phyloP scores from a whole-genome alignment of 2,113 vertebrate genomes.

The Dascyllus trimaculatus region DNA sequence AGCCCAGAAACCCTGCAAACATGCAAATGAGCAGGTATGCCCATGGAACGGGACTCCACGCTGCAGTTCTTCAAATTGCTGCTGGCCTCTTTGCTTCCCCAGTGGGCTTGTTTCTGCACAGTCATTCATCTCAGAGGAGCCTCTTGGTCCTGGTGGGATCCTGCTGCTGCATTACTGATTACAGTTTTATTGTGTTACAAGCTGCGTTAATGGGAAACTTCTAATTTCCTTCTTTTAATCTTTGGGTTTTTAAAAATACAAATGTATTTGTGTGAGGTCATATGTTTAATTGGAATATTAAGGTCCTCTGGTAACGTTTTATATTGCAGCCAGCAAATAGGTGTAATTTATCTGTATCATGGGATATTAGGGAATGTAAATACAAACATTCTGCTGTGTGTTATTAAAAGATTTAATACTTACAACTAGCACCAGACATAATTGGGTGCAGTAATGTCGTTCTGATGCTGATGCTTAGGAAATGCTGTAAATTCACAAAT shows the following conservation, averaged over 20 bases:
- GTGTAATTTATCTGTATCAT: not conserved
- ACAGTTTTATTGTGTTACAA: slow-evolving; percentile 20
- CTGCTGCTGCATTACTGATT: slow-evolving; percentile 31
- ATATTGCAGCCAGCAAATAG: not conserved
- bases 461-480: not conserved
- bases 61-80: slow-evolving; percentile 31
- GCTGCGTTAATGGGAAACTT: not conserved
- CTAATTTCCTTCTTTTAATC: not conserved
- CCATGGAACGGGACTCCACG: not conserved
- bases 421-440: not conserved
- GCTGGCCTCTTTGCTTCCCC: slow-evolving; percentile 24
- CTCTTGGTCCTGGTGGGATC: slow-evolving; percentile 25
- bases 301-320: not conserved
- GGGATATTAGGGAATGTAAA: not conserved
- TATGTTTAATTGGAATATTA: not conserved
- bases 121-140: slow-evolving; percentile 49
- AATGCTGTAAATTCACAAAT: not conserved
- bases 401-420: not conserved
- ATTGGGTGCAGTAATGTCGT: not conserved
- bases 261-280: not conserved
- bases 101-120: slow-evolving; percentile 37
- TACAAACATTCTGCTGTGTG: not conserved
- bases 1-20: slow-evolving; percentile 54
- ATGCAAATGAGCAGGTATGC: slow-evolving; percentile 54
- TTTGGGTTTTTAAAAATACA: slow-evolving; percentile 9